Evolutionary conservation across 2,113 vertebrate genomes (phyloP).

Genomic region (Oncorhynchus clarkii): DNA sequence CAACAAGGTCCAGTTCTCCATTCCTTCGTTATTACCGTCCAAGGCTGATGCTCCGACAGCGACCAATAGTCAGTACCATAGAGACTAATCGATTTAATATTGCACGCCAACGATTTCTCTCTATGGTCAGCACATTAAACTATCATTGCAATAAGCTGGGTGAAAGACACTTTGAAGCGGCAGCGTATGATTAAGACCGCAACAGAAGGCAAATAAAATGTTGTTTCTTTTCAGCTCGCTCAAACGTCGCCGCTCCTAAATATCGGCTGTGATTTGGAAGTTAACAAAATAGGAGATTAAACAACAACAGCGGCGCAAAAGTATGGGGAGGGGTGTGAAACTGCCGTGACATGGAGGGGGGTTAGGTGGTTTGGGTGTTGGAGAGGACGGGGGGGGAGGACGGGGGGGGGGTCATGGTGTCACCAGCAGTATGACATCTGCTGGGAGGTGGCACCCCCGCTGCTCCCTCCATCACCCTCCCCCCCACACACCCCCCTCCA

Average conservation of each 20-base stretch:
- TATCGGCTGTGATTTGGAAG: conserved; percentile 40
- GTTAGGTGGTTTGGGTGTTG: conserved; percentile 30
- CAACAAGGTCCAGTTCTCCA: no score
- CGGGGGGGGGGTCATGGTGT: conserved; percentile 62
- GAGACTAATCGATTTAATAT: no score
- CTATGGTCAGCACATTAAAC: no score
- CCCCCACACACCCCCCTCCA: neutral
- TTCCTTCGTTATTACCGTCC: no score
- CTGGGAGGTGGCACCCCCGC: conserved; percentile 75
- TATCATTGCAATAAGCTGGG: no score
- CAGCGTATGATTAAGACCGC: no score
- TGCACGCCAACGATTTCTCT: no score
- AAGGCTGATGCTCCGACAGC: no score
- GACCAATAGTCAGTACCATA: no score
- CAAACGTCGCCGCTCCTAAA: conserved; percentile 23
- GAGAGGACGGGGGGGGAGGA: conserved; percentile 18
- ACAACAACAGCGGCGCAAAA: conserved; percentile 9
- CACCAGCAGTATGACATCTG: conserved; percentile 89
- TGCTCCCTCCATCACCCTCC: conserved; percentile 39
- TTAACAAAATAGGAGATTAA: conserved; percentile 11
- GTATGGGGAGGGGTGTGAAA: conserved; percentile 34
- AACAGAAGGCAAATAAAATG: neutral
- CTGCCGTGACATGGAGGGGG: conserved; percentile 19
- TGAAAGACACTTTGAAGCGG: no score
- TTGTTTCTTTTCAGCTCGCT: neutral